phyloP scores from a whole-genome alignment of 2,797 vertebrate species.

The Epinephelus awoara region DNA sequence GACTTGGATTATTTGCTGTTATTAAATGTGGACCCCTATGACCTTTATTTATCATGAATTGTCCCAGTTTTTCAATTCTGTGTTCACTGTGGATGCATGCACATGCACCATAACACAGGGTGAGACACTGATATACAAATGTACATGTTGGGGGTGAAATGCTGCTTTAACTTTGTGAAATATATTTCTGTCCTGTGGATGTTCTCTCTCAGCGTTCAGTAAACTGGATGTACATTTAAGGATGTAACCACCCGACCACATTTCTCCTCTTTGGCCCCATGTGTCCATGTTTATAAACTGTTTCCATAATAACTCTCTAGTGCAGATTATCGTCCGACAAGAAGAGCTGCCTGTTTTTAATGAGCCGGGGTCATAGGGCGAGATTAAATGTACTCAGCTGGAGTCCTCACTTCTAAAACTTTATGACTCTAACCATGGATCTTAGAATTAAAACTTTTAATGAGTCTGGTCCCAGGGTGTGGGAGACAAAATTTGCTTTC shows the following conservation, averaged over 20 bases:
- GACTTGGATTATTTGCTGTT: too few relatives aligned
- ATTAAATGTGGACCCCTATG: too few relatives aligned
- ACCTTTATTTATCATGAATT: too few relatives aligned
- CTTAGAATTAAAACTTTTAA: constrained; percentile 45
- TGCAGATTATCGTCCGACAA: constrained; percentile 36
- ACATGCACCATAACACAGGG: too few relatives aligned
- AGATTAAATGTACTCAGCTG: constrained; percentile 39
- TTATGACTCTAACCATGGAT: constrained; percentile 18
- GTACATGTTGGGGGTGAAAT: too few relatives aligned
- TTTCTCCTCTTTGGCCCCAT: background rate
- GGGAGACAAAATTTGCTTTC: background rate
- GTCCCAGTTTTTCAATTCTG: too few relatives aligned
- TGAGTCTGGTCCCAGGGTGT: constrained; percentile 27
- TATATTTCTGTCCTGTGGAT: too few relatives aligned
- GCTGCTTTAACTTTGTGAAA: background rate
- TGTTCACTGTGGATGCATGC: too few relatives aligned
- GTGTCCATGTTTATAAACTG: background rate
- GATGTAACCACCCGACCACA: background rate
- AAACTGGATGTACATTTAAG: background rate
- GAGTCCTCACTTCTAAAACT: constrained; percentile 20
- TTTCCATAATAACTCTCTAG: constrained; percentile 16
- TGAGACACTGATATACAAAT: too few relatives aligned
- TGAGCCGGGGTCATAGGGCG: constrained; percentile 26
- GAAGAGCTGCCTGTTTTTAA: constrained; percentile 51
- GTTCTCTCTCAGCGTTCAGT: background rate